Percentiles rank a stretch among this genome's conserved stretches.
Evolutionary conservation across 2,797 vertebrate genomes (phyloP).

Genomic region (Semotilus atromaculatus): DNA sequence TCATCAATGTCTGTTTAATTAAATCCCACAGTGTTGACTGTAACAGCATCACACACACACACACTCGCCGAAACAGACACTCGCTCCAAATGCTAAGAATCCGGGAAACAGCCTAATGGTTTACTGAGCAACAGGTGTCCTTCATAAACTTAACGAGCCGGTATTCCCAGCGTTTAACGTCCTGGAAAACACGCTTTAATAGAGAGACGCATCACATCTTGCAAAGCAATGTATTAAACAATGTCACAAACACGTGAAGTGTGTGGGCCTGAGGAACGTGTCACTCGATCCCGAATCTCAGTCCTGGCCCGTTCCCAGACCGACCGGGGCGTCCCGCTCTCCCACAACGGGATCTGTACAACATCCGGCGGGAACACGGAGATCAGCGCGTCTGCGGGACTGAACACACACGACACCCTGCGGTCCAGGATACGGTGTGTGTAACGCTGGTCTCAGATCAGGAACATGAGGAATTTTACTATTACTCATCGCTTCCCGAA

Average conservation of each 20-base stretch:
- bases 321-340: conserved; percentile 16
- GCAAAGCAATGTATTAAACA: background rate
- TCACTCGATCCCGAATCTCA: background rate
- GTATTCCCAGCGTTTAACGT: conserved; percentile 12
- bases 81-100: background rate
- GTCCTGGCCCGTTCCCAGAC: conserved; percentile 29
- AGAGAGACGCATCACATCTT: conserved; percentile 1
- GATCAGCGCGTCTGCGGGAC: too few relatives aligned
- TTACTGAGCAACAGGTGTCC: conserved; percentile 32
- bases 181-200: conserved; percentile 1
- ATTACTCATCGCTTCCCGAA: too few relatives aligned
- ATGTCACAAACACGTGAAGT: conserved; percentile 16
- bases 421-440: too few relatives aligned
- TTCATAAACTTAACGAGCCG: background rate
- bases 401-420: too few relatives aligned
- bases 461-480: too few relatives aligned
- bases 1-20: background rate
- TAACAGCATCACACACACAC: background rate
- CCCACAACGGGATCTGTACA: too few relatives aligned
- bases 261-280: background rate
- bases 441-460: too few relatives aligned
- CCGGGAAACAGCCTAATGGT: conserved; percentile 21
- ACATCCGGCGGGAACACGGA: too few relatives aligned
- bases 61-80: background rate
- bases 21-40: background rate